These are phyloP conservation scores for Melanocharis versteri DNA, from an alignment of 2,113 vertebrate genomes.

Conservation along the genomic window DNA sequence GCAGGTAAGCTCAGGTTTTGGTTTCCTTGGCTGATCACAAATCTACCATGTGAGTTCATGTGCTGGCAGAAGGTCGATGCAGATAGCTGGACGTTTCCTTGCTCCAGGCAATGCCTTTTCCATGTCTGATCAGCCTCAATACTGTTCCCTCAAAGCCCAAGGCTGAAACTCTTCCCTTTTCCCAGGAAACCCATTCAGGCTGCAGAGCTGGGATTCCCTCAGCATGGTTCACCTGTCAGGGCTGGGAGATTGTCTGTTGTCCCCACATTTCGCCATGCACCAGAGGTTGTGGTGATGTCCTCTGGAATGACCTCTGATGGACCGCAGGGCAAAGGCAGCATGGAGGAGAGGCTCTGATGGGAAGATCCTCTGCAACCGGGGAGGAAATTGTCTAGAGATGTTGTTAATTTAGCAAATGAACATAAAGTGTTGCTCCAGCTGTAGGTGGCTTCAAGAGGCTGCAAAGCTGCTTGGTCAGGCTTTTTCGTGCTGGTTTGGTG, in stretches of 20 bases:
- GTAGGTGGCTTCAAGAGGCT: not conserved
- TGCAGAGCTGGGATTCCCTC: not conserved
- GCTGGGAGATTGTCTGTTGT: not conserved
- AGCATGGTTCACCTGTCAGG: accelerated
- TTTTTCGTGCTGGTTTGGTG: not conserved
- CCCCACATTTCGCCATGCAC: not conserved
- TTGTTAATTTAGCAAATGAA: not conserved
- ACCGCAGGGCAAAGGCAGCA: not conserved
- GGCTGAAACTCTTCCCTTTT: not conserved
- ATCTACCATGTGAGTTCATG: accelerated
- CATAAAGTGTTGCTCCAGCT: not conserved
- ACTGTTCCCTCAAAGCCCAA: not conserved
- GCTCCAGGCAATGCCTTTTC: not conserved
- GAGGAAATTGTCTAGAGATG: not conserved
- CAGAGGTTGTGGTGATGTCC: not conserved
- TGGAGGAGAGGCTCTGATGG: not conserved
- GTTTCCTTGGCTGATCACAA: not conserved
- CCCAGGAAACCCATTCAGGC: not conserved
- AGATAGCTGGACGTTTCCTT: not conserved
- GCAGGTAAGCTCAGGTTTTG: not conserved
- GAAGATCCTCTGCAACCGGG: not conserved
- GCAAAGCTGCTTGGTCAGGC: not conserved
- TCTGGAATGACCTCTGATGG: not conserved
- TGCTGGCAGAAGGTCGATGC: not conserved
- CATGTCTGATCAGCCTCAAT: not conserved